These are phyloP conservation scores for Pycnomerus fuliginosus DNA, from an alignment of 2,888 invertebrate species.

Conservation along the genomic window DNA sequence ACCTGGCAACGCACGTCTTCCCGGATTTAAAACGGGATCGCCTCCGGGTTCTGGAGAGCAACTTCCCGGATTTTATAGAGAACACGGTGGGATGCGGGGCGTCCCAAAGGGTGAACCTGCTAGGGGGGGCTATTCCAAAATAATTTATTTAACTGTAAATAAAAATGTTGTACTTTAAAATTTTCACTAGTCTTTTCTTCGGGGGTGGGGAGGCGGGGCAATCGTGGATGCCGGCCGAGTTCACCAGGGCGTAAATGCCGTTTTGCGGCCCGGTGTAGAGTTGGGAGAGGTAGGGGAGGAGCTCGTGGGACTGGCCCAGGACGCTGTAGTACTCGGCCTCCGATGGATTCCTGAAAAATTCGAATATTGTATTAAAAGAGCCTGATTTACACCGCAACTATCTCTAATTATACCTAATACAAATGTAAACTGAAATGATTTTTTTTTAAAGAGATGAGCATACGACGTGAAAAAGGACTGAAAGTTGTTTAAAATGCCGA, in stretches of 20 bases:
- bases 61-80: slow-evolving; percentile 64
- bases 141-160: no score
- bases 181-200: slow-evolving; percentile 28
- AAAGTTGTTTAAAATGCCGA: no score
- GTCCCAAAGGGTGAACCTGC: slow-evolving; percentile 54
- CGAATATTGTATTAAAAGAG: not conserved
- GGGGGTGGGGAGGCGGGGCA: slow-evolving; percentile 26
- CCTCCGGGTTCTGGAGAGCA: slow-evolving; percentile 63
- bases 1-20: slow-evolving; percentile 60
- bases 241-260: slow-evolving; percentile 45
- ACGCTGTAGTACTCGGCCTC: slow-evolving; percentile 46
- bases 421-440: slow-evolving; percentile 2
- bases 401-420: not conserved
- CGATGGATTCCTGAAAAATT: slow-evolving; percentile 38
- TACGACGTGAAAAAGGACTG: no score
- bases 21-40: slow-evolving; percentile 59
- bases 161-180: slow-evolving; percentile 36
- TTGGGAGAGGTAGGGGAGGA: slow-evolving; percentile 43
- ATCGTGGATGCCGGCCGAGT: slow-evolving; percentile 32
- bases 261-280: slow-evolving; percentile 42
- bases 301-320: slow-evolving; percentile 43
- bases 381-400: no score
- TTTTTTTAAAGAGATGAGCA: no score
- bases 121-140: no score
- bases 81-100: slow-evolving; percentile 64